A percentile compares a stretch with the other conserved stretches of the same genome.
Conservation (phyloP, 2,113 vertebrate genomes). For the Morphnarchus princeps region DNA sequence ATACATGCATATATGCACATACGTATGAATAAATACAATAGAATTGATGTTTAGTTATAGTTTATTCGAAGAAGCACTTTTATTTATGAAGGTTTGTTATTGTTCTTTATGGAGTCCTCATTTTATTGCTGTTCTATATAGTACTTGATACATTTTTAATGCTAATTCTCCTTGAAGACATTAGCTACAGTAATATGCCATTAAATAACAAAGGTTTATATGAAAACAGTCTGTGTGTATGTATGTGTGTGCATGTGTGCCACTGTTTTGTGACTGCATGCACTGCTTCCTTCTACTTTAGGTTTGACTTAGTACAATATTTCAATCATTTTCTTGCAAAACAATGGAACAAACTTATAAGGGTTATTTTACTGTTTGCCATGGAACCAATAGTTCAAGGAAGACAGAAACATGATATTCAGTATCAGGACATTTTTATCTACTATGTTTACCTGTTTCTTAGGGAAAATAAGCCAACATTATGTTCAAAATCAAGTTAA, state of each 20-base stretch:
- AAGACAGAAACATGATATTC: background rate
- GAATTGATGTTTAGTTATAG: background rate
- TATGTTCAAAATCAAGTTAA: background rate
- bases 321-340: background rate
- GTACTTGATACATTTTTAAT: background rate
- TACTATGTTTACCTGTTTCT: background rate
- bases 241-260: no score
- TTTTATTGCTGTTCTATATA: background rate
- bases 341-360: background rate
- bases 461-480: background rate
- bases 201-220: background rate
- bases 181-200: background rate
- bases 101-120: background rate
- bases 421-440: background rate
- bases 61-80: background rate
- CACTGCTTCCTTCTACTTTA: background rate
- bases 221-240: background rate
- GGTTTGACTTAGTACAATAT: background rate
- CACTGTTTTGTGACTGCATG: background rate
- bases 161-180: background rate
- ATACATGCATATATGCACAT: background rate
- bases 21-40: background rate
- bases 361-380: background rate
- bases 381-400: background rate
- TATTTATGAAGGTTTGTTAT: background rate